Evolutionary conservation across 2,797 vertebrate species (phyloP).

Genomic region (Esox lucius): DNA sequence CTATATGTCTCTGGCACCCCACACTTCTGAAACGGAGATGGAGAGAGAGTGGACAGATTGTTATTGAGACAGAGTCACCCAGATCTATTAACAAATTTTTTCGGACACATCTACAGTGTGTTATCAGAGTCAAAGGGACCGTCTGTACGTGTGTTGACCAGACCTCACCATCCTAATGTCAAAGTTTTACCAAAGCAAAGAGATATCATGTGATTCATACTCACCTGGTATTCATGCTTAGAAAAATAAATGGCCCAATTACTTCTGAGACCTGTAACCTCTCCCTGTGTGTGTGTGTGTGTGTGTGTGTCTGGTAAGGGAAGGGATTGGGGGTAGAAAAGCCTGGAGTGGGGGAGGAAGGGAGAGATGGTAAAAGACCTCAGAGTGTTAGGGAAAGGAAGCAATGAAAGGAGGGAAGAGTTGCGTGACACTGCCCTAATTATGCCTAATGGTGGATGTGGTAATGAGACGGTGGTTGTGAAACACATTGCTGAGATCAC

Average conservation of each 20-base stretch:
- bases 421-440: slow-evolving; percentile 6
- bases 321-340: not conserved
- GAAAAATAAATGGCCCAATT: slow-evolving; percentile 39
- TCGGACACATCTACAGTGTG: not conserved
- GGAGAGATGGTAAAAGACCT: not conserved
- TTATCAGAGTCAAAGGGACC: not conserved
- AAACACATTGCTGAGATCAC: slow-evolving; percentile 17
- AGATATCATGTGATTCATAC: not conserved
- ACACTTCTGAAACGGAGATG: not conserved
- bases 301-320: slow-evolving; percentile 5
- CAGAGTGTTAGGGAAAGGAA: not conserved
- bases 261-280: not conserved
- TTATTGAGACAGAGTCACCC: not conserved
- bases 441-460: slow-evolving; percentile 8
- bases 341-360: not conserved
- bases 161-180: not conserved
- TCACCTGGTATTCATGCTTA: slow-evolving; percentile 6
- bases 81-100: not conserved
- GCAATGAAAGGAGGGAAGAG: not conserved
- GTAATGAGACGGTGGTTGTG: slow-evolving; percentile 18
- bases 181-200: not conserved
- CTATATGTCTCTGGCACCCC: slow-evolving; percentile 57
- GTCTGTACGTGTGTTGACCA: not conserved
- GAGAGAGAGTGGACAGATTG: not conserved
- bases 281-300: slow-evolving; percentile 6